Conservation (phyloP, 1,140 invertebrate genomes). For the Teleogryllus occipitalis region DNA sequence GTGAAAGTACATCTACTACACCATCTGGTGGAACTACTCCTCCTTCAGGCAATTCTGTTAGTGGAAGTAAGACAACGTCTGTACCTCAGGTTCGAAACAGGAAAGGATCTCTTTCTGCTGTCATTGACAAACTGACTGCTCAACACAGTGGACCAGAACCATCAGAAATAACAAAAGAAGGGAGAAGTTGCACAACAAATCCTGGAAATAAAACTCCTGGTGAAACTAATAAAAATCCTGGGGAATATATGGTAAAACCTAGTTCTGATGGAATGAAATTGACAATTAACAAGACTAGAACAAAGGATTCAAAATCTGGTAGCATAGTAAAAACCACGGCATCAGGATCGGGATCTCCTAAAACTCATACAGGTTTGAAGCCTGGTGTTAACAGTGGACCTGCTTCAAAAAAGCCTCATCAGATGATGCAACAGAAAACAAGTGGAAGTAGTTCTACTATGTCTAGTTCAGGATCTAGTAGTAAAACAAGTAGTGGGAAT, state of each 20-base stretch:
- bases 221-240: conserved; percentile 53
- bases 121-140: conserved; percentile 75
- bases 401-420: conserved; percentile 64
- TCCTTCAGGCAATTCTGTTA: conserved; percentile 13
- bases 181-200: conserved; percentile 27
- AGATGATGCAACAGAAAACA: conserved; percentile 31
- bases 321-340: conserved; percentile 31
- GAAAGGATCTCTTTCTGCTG: conserved; percentile 71
- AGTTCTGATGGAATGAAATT: conserved; percentile 80
- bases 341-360: conserved; percentile 51
- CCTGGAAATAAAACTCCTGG: conserved; percentile 31
- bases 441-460: conserved; percentile 33
- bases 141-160: conserved; percentile 40
- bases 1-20: neutral
- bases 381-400: conserved; percentile 73
- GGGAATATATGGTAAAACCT: conserved; percentile 78
- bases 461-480: conserved; percentile 8
- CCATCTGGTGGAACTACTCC: conserved; percentile 24
- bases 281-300: conserved; percentile 74
- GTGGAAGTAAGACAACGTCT: conserved; percentile 33
- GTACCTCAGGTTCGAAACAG: conserved; percentile 49
- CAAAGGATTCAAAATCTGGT: conserved; percentile 52
- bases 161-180: conserved; percentile 18
- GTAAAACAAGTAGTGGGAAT: conserved; percentile 27
- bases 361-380: conserved; percentile 73